Evolutionary conservation across 1,140 invertebrate species (phyloP), one percentile per base, ranked within the genome.

Genomic region (Drosophila teissieri): DNA sequence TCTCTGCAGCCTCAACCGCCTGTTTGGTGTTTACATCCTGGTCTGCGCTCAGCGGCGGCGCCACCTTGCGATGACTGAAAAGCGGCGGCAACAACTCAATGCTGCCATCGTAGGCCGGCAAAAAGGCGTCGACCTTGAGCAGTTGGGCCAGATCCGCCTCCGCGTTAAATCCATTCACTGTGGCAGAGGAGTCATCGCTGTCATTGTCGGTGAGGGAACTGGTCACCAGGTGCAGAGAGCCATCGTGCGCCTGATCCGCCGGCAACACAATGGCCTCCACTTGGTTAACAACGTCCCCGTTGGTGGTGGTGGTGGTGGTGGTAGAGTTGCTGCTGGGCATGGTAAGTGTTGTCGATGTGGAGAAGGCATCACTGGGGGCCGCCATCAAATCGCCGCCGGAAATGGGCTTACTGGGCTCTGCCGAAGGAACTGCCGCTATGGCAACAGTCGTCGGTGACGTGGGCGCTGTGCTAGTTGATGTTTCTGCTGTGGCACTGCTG

Each of bases 221-320:
- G 17, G 75, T 86, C 51, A 86, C 78, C 65, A 86, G 40, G 14
- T 82, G 79, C 22, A 83, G 58, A 10, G 69, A 45, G 15, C 22
- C 39, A 42, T 42, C 36, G 40, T n/a, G 44, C 1, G 37, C 22
- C 27, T 51, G 42, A 17, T 76, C 78, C 39, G 90, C 90, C 3
- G 91, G 84, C 73, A 92, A 36, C 5, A 91, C 79, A 56, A 92
- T 92, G 19, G 91, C 88, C 68, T 91, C 88, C 48, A 91, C 90
- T 17, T 79, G 64, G 67, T 72, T 62, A 39, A 86, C 46, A 39
- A 86, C 46, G 27, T 79, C 58, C 39, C n/a, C 15, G 37, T 4
- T 27, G 12, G 4, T 40, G 52, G 8, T 34, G 42, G 11, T 44
- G 24, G 3, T 22, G 22, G 1, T 22, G 22, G 24, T 24, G 24